Base-by-base conservation (phyloP, 2,888 invertebrate genomes). In the Sceliomorpha sp. region DNA sequence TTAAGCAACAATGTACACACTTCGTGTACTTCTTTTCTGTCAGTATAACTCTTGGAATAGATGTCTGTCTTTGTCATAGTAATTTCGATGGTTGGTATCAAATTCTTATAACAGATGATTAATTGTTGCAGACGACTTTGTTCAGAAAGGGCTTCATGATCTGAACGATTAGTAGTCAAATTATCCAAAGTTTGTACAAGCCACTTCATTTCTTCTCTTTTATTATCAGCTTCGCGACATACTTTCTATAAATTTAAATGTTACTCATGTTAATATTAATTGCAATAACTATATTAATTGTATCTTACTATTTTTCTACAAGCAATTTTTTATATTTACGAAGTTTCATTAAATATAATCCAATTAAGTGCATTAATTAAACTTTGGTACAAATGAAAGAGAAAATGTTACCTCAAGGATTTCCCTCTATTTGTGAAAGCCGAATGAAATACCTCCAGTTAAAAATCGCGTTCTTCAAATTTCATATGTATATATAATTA, bases 191-290 rank as follows among this genome's bases (percentile, higher is more conserved):
- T 96, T 88, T 97, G 96, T 0, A 97, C 96, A 53, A 98, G 90
- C 96, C 97, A 97, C 85, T 97, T 97, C 94, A 98, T 97, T 80
- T 97, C 96, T 87, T 97, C 97, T 15, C 96, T 92, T 86, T 96
- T 95, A 62, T 91, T 91, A 85, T 98, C 97, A 26, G 97, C 96
- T 89, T 97, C 96, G 67, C 94, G 93, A 86, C 97, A 97, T 77
- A 97, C 95, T 87, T 92, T 93, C 97, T 97, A 89, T 1, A 62
- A 75, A 66, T 8, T 5, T 37, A 70, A 9, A 24, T 26, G 37
- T 31, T 9, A 5, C 50, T 20, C 53, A 27, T 42, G 24, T 66
- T 50, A 37, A 56, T 44, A n/a, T 27, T 1, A n/a, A 66, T 24
- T 8, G 9, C 1, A 8, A 32, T 17, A 71, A 66, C n/a, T n/a